Evolutionary conservation across 2,888 invertebrate genomes (phyloP).

Genomic region (Lepeophtheirus nordmannii): DNA sequence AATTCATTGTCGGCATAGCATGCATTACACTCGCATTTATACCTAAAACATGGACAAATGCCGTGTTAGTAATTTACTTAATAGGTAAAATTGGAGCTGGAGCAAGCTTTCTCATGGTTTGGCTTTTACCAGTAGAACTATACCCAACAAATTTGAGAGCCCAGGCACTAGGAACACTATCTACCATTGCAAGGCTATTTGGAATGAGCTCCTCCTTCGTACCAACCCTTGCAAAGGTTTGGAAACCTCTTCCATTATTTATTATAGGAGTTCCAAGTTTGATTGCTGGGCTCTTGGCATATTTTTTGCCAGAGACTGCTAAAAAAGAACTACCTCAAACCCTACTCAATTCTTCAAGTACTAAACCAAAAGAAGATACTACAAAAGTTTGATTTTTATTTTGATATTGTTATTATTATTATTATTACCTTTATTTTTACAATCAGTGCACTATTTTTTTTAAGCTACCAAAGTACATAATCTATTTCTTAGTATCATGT

Average conservation of each 20-base stretch:
- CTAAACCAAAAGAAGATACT: too few relatives aligned
- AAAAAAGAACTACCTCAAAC: not conserved
- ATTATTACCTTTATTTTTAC: too few relatives aligned
- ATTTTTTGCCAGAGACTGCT: not conserved
- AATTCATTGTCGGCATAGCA: not conserved
- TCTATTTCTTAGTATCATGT: too few relatives aligned
- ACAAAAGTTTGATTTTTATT: too few relatives aligned
- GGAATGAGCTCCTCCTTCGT: constrained; percentile 27
- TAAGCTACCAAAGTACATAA: too few relatives aligned
- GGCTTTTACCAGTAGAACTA: constrained; percentile 12
- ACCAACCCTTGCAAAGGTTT: constrained; percentile 26
- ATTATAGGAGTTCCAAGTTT: constrained; percentile 61
- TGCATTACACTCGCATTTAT: constrained; percentile 12
- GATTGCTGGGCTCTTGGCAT: constrained; percentile 42
- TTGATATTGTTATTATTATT: too few relatives aligned
- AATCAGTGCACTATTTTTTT: too few relatives aligned
- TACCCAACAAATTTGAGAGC: constrained; percentile 21
- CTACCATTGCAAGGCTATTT: constrained; percentile 24
- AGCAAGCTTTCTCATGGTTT: not conserved
- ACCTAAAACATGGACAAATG: not conserved
- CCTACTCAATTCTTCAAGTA: not conserved
- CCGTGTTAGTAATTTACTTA: constrained; percentile 1
- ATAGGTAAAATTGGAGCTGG: constrained; percentile 7
- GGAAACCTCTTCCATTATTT: constrained; percentile 48
- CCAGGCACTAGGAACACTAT: constrained; percentile 11